Percentiles rank a stretch among this genome's conserved stretches.
phyloP scores from a whole-genome alignment of 2,797 vertebrate species.

The Nyctibius grandis region DNA sequence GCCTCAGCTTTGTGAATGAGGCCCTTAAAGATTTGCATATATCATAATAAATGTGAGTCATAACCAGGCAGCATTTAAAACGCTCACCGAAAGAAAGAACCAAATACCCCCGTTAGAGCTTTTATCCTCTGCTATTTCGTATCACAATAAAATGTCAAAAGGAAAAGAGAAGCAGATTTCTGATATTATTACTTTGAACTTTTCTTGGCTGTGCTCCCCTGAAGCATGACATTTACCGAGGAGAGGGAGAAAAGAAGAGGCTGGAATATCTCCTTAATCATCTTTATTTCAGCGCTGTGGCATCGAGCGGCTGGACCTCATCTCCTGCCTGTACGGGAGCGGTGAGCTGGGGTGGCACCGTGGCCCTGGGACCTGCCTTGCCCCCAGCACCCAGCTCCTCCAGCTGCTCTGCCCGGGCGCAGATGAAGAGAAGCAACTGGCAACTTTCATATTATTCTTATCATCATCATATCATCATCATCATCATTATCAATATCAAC shows the following conservation, averaged over 20 bases:
- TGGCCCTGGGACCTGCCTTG: background rate
- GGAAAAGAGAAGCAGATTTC: slow-evolving; percentile 62
- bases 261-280: slow-evolving; percentile 29
- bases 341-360: background rate
- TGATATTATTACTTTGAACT: slow-evolving; percentile 70
- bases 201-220: slow-evolving; percentile 57
- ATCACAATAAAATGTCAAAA: slow-evolving; percentile 70
- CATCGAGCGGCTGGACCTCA: background rate
- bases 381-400: background rate
- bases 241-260: background rate
- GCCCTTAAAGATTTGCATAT: slow-evolving; percentile 40
- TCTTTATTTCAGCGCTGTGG: slow-evolving; percentile 10
- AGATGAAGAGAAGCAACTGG: background rate
- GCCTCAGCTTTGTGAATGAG: slow-evolving; percentile 32
- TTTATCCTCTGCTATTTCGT: slow-evolving; percentile 51
- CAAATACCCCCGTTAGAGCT: slow-evolving; percentile 48
- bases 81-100: slow-evolving; percentile 5
- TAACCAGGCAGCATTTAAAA: slow-evolving; percentile 38
- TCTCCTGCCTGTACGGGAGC: background rate
- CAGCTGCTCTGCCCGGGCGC: fast-evolving
- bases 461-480: background rate
- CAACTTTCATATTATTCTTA: too few relatives aligned
- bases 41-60: slow-evolving; percentile 54
- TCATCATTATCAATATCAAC: too few relatives aligned
- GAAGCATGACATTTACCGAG: slow-evolving; percentile 66